Percentiles rank a stretch among this genome's conserved stretches.
Conservation (phyloP, 1,140 invertebrate genomes). For the Heliconius congener region DNA sequence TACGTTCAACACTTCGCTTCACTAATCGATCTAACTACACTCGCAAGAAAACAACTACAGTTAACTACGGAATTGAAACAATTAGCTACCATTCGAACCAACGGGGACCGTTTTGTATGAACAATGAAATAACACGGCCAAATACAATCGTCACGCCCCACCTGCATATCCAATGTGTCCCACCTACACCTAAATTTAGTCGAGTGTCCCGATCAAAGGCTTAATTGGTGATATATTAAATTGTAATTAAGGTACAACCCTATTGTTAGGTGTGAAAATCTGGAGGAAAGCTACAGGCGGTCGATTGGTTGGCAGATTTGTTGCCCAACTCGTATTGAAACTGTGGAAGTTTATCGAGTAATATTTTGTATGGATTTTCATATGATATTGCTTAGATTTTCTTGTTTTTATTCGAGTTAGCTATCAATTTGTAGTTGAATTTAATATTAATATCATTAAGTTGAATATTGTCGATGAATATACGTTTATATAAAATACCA, state of each 20-base stretch:
- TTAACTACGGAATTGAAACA: slow-evolving; percentile 49
- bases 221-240: slow-evolving; percentile 78
- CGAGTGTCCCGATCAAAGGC: slow-evolving; percentile 64
- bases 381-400: background rate
- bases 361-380: background rate
- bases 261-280: slow-evolving; percentile 69
- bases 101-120: slow-evolving; percentile 51
- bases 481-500: too few species aligned
- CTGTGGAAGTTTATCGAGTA: background rate
- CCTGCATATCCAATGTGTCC: slow-evolving; percentile 35
- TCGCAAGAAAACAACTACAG: slow-evolving; percentile 43
- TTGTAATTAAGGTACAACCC: slow-evolving; percentile 73
- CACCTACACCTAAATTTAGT: slow-evolving; percentile 52
- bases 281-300: slow-evolving; percentile 43
- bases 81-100: slow-evolving; percentile 50
- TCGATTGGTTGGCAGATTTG: slow-evolving; percentile 48
- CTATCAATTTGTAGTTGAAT: background rate
- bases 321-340: slow-evolving; percentile 32
- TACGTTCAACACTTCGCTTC: background rate
- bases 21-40: slow-evolving; percentile 22
- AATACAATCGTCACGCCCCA: slow-evolving; percentile 43
- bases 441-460: too few species aligned
- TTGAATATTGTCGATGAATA: too few species aligned
- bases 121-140: slow-evolving; percentile 45
- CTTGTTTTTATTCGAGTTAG: background rate